Evolutionary conservation across 1,140 invertebrate species (phyloP).

Genomic region (Scylla paramamosain): DNA sequence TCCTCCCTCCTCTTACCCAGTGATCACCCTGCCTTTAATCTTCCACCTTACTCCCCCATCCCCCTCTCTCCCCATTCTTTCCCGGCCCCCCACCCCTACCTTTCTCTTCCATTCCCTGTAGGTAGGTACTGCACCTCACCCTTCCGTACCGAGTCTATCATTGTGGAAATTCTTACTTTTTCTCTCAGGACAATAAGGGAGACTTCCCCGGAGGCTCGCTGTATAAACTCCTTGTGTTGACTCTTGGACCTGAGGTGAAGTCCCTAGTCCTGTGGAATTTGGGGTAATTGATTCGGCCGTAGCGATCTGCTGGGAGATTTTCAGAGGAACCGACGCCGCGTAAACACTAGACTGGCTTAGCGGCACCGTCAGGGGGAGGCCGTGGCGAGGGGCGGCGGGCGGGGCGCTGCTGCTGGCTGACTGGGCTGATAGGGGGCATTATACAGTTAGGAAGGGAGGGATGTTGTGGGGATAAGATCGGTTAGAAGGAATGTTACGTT

Average conservation of each 20-base stretch:
- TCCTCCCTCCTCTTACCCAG: neutral
- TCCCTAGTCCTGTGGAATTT: neutral
- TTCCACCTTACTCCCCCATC: constrained; percentile 28
- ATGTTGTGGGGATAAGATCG: neutral
- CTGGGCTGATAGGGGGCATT: constrained; percentile 10
- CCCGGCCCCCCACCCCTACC: too few species aligned
- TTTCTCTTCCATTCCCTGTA: neutral
- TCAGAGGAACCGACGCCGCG: neutral
- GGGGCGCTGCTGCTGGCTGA: neutral
- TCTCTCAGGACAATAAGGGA: constrained; percentile 4
- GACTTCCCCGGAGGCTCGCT: neutral
- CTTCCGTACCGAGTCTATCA: neutral
- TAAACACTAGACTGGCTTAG: neutral
- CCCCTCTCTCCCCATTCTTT: neutral
- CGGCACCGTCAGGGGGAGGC: neutral
- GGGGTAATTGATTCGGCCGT: constrained; percentile 30
- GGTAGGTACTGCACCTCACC: neutral
- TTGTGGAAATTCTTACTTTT: constrained; percentile 1
- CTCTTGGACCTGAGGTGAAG: neutral
- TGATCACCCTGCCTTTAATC: neutral
- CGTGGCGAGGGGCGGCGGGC: neutral
- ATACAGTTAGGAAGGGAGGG: constrained; percentile 7
- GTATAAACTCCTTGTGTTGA: neutral
- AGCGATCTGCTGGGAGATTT: constrained; percentile 13
- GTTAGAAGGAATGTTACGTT: neutral